These are phyloP conservation scores for Vidua macroura DNA, from an alignment of 2,113 vertebrate genomes.

Conservation along the genomic window DNA sequence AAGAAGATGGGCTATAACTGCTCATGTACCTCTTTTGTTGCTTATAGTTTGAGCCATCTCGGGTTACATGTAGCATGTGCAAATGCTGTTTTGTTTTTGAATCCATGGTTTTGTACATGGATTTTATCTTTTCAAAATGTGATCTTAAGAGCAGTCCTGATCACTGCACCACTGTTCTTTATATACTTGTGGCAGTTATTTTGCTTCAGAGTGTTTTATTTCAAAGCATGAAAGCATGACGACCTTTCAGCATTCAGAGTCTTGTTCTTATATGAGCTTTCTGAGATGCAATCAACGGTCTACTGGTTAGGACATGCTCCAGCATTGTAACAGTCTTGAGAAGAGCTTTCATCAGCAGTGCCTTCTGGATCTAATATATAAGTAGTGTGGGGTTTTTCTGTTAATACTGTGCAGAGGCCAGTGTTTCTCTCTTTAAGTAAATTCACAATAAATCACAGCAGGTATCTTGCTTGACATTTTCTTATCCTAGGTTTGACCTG, in stretches of 20 bases:
- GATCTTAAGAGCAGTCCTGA: neutral
- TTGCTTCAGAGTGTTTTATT: conserved; percentile 47
- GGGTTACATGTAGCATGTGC: neutral
- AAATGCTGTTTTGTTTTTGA: neutral
- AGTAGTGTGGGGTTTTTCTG: neutral
- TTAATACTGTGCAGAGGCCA: neutral
- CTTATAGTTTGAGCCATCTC: neutral
- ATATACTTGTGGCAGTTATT: conserved; percentile 16
- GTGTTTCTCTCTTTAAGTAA: neutral
- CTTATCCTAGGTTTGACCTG: neutral
- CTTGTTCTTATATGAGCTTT: conserved; percentile 31
- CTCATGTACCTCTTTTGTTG: neutral
- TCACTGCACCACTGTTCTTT: neutral
- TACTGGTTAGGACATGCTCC: conserved; percentile 50
- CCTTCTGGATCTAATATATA: neutral
- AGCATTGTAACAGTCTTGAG: conserved; percentile 32
- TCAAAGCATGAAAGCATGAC: conserved; percentile 62
- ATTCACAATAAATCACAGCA: neutral
- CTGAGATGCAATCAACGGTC: conserved; percentile 36
- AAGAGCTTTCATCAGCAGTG: conserved; percentile 5
- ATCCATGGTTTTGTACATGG: neutral
- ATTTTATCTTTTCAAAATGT: neutral
- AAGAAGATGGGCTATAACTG: neutral
- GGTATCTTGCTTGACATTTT: neutral
- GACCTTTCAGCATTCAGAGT: conserved; percentile 54